Evolutionary conservation across 2,888 invertebrate genomes (phyloP).

Genomic region (Phyllotreta striolata): DNA sequence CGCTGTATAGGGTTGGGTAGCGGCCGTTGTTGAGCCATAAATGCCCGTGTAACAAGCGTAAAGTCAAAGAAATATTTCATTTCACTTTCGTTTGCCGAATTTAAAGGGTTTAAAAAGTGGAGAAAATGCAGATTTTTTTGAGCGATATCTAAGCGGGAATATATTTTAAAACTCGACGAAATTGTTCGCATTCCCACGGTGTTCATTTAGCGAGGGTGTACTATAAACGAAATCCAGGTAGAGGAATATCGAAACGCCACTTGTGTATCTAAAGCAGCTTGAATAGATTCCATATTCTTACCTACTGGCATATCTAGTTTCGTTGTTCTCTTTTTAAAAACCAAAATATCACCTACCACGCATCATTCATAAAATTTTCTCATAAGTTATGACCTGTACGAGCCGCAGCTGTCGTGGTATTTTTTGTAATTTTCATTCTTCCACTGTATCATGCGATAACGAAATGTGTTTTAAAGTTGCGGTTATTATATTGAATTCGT

Average conservation of each 20-base stretch:
- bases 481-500: not conserved
- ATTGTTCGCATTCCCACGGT: conserved; percentile 19
- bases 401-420: conserved; percentile 17
- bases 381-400: conserved; percentile 18
- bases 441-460: not conserved
- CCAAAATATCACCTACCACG: conserved; percentile 16
- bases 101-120: too few relatives aligned
- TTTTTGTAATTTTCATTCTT: conserved; percentile 16
- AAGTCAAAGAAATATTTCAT: conserved; percentile 15
- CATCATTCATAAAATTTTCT: conserved; percentile 23
- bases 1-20: conserved; percentile 21
- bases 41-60: conserved; percentile 21
- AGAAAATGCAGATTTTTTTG: not conserved
- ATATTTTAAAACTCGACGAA: conserved; percentile 3
- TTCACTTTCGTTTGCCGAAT: not conserved
- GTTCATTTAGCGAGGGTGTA: conserved; percentile 18
- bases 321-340: conserved; percentile 19
- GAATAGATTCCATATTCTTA: conserved; percentile 27
- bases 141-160: not conserved
- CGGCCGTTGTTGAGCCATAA: conserved; percentile 12
- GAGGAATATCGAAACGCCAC: conserved; percentile 22
- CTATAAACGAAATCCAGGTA: conserved; percentile 22
- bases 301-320: conserved; percentile 24
- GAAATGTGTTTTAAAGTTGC: not conserved
- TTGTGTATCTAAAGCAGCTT: conserved; percentile 27